A percentile compares a stretch with the other conserved stretches of the same genome.
phyloP scores from a whole-genome alignment of 37 sponge, comb jelly and placozoan species.

The Spongilla lacustris region DNA sequence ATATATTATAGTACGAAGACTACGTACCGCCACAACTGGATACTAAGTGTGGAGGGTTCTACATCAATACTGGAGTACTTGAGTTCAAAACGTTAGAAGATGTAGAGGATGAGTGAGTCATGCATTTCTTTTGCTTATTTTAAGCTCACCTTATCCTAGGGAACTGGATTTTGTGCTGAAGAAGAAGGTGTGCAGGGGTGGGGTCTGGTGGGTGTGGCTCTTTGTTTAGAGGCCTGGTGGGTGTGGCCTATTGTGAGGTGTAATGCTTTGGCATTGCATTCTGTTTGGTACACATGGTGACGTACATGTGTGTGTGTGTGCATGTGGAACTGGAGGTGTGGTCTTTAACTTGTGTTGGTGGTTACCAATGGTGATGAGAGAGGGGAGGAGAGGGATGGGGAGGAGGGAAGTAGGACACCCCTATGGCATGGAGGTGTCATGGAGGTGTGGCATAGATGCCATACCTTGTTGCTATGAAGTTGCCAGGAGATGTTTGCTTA shows the following conservation, averaged over 20 bases:
- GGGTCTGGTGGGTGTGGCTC: conserved; percentile 7
- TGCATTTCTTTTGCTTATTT: background rate
- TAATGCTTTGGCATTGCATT: conserved; percentile 21
- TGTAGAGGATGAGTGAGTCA: conserved; percentile 50
- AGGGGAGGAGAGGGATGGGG: background rate
- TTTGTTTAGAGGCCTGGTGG: no score
- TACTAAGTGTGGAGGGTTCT: conserved; percentile 87
- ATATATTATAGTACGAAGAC: conserved; percentile 74
- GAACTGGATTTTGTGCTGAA: conserved; percentile 27
- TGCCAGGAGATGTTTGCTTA: background rate
- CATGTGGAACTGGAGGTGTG: conserved; percentile 6
- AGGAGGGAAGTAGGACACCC: no score
- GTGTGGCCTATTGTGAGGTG: conserved; percentile 23
- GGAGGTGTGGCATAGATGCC: no score
- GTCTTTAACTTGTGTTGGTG: background rate
- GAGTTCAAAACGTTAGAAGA: conserved; percentile 65
- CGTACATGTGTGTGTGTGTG: conserved; percentile 19
- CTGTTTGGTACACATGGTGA: background rate
- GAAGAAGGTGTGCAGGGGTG: conserved; percentile 41
- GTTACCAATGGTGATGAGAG: no score
- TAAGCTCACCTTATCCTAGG: background rate
- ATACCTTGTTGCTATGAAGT: background rate
- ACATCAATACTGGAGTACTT: conserved; percentile 85
- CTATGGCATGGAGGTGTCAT: no score
- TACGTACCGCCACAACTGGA: conserved; percentile 82